Conservation (phyloP, 2,113 vertebrate species). For the Eurypyga helias region DNA sequence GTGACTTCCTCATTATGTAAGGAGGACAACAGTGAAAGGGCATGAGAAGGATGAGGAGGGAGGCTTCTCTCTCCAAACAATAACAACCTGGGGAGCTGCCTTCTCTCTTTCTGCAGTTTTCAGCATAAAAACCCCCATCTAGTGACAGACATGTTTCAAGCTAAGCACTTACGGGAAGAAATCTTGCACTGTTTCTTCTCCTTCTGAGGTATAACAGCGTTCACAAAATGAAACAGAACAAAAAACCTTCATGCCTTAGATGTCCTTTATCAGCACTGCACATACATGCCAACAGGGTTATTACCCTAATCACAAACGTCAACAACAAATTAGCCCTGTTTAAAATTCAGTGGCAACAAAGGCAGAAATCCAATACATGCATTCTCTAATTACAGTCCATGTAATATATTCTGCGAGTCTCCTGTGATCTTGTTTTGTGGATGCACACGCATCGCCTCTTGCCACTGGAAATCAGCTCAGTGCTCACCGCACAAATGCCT, state of each 20-base stretch:
- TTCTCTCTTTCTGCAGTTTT: background rate
- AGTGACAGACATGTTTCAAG: background rate
- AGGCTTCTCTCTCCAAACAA: background rate
- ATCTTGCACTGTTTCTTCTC: background rate
- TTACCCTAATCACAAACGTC: constrained; percentile 7
- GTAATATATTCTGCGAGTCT: background rate
- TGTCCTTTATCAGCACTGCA: constrained; percentile 27
- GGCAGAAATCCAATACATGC: background rate
- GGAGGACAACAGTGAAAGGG: background rate
- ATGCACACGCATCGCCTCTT: background rate
- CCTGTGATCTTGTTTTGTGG: background rate
- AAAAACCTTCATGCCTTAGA: constrained; percentile 4
- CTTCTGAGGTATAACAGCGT: background rate
- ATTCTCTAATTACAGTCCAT: background rate
- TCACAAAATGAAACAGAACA: background rate
- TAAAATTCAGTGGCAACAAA: constrained; percentile 40
- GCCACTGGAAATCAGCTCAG: background rate
- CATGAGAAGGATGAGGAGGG: background rate
- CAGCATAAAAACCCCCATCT: background rate
- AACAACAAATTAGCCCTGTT: constrained; percentile 43
- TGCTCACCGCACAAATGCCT: background rate
- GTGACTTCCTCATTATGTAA: background rate
- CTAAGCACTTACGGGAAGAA: background rate
- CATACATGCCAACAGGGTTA: background rate
- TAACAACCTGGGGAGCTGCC: background rate